Evolutionary conservation across 2,888 invertebrate species (phyloP).

Genomic region (Apodemia mormo): DNA sequence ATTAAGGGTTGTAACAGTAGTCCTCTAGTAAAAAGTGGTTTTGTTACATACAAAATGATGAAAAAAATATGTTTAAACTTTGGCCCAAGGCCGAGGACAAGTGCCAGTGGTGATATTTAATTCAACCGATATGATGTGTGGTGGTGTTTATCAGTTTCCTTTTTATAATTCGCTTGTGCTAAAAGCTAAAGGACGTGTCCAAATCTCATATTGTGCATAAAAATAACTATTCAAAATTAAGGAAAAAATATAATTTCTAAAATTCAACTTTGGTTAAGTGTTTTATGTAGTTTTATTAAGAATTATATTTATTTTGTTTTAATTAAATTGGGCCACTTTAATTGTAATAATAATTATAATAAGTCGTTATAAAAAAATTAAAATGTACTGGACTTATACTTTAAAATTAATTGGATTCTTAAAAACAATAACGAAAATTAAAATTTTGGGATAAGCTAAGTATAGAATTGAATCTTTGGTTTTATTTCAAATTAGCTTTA

Average conservation of each 20-base stretch:
- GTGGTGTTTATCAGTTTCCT: background rate
- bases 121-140: too few relatives aligned
- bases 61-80: too few relatives aligned
- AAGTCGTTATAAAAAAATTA: background rate
- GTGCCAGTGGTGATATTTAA: too few relatives aligned
- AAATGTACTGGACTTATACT: background rate
- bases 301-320: background rate
- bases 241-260: too few relatives aligned
- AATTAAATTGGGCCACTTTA: background rate
- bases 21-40: too few relatives aligned
- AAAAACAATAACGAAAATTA: background rate
- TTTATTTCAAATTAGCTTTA: background rate
- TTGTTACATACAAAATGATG: too few relatives aligned
- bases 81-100: too few relatives aligned
- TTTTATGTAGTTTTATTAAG: too few relatives aligned
- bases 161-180: constrained; percentile 12
- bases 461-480: background rate
- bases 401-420: background rate
- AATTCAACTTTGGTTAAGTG: too few relatives aligned
- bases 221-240: background rate
- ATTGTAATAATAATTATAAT: too few relatives aligned
- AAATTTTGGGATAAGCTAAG: background rate
- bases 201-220: background rate
- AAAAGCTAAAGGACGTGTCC: constrained; percentile 9
- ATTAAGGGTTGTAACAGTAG: too few relatives aligned